Conservation (phyloP, 1,140 invertebrate genomes). For the Pseudomyrmex sp. region DNA sequence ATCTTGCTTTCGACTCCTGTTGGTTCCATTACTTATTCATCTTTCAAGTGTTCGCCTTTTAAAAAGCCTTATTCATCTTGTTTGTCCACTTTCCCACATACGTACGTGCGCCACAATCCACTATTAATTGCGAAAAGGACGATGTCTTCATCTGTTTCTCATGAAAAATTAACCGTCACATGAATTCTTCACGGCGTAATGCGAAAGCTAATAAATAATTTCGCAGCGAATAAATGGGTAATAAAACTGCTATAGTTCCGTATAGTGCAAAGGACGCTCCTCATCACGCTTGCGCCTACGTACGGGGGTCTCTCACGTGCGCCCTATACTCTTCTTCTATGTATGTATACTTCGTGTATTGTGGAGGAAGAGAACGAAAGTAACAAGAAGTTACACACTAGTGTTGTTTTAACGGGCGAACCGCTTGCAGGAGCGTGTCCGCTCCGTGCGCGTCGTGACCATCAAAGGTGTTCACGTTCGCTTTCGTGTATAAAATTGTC, state of each 20-base stretch:
- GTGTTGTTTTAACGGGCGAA: slow-evolving; percentile 54
- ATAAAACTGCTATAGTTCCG: slow-evolving; percentile 50
- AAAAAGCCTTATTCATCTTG: too few relatives aligned
- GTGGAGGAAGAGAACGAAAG: slow-evolving; percentile 47
- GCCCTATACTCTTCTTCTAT: slow-evolving; percentile 45
- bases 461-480: slow-evolving; percentile 23
- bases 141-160: neutral
- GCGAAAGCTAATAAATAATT: slow-evolving; percentile 51
- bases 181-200: neutral
- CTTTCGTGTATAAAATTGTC: slow-evolving; percentile 7
- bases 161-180: slow-evolving; percentile 45
- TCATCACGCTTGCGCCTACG: slow-evolving; percentile 37
- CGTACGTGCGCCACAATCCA: too few relatives aligned
- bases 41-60: too few relatives aligned
- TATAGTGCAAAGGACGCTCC: slow-evolving; percentile 60
- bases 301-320: slow-evolving; percentile 67
- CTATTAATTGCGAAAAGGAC: too few relatives aligned
- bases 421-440: slow-evolving; percentile 21
- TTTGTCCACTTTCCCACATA: too few relatives aligned
- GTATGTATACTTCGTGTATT: slow-evolving; percentile 25
- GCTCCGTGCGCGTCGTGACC: neutral
- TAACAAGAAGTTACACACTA: slow-evolving; percentile 47
- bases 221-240: slow-evolving; percentile 36
- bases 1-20: too few relatives aligned
- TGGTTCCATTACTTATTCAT: too few relatives aligned